Percentiles rank a stretch among this genome's conserved stretches.
phyloP scores from a whole-genome alignment of 1,140 invertebrate genomes.

The Drosophila simulans region DNA sequence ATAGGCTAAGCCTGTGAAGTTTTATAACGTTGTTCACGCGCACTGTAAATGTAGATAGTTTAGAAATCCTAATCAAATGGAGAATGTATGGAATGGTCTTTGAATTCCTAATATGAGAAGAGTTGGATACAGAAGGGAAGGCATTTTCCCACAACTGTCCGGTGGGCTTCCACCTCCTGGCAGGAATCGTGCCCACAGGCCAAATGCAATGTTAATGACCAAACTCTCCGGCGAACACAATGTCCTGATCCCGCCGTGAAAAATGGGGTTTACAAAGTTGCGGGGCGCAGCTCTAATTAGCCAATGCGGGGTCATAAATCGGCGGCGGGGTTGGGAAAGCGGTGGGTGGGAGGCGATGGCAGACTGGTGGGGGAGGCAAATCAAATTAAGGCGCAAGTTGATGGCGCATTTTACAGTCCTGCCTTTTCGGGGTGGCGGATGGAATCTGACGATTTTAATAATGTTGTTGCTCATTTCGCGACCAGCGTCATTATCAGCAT shows the following conservation, averaged over 20 bases:
- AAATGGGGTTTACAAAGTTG: slow-evolving; percentile 47
- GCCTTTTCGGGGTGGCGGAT: background rate
- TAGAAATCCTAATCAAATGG: too few species aligned
- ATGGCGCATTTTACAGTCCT: slow-evolving; percentile 57
- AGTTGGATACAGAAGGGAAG: background rate
- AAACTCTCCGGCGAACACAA: slow-evolving; percentile 42
- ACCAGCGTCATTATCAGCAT: slow-evolving; percentile 78
- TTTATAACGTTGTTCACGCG: too few species aligned
- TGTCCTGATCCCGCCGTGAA: slow-evolving; percentile 1
- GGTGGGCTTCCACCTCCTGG: background rate
- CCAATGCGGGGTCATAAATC: slow-evolving; percentile 65
- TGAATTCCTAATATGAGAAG: too few species aligned
- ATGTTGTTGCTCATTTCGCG: slow-evolving; percentile 77
- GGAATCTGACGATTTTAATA: slow-evolving; percentile 37
- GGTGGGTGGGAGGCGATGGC: slow-evolving; percentile 5
- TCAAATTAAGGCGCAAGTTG: slow-evolving; percentile 76
- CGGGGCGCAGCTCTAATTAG: slow-evolving; percentile 72
- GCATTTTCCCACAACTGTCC: background rate
- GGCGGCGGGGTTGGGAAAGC: slow-evolving; percentile 39
- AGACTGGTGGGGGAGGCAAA: slow-evolving; percentile 55
- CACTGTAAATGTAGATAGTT: too few species aligned
- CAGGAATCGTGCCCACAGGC: slow-evolving; percentile 54
- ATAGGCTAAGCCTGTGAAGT: too few species aligned
- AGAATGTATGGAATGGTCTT: too few species aligned
- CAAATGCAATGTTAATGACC: slow-evolving; percentile 71